phyloP scores from a whole-genome alignment of 2,888 invertebrate genomes.

The Acronicta leporina region DNA sequence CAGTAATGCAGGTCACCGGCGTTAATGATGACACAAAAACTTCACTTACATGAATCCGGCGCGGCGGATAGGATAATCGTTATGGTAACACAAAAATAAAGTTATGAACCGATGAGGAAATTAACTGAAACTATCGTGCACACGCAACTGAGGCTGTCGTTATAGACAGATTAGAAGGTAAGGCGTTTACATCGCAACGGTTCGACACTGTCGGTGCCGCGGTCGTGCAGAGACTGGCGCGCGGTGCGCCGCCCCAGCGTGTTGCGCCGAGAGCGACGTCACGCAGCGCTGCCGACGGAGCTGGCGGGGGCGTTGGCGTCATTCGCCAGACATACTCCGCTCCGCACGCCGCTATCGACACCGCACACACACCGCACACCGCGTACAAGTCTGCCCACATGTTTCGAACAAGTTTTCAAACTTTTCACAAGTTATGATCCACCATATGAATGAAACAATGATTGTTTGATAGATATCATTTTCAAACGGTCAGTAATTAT shows the following conservation, averaged over 20 bases:
- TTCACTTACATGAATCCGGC: constrained; percentile 81
- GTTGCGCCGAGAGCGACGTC: constrained; percentile 49
- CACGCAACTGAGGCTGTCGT: constrained; percentile 84
- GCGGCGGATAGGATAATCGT: constrained; percentile 65
- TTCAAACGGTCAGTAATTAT: constrained; percentile 43
- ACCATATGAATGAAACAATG: constrained; percentile 62
- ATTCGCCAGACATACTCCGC: constrained; percentile 67
- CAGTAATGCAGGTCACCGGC: constrained; percentile 71
- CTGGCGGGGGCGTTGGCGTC: constrained; percentile 79
- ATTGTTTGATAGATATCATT: constrained; percentile 56
- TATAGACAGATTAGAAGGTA: constrained; percentile 82
- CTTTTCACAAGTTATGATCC: constrained; percentile 63
- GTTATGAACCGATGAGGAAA: constrained; percentile 69
- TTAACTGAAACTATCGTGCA: constrained; percentile 72
- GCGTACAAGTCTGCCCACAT: constrained; percentile 40
- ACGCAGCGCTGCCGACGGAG: constrained; percentile 56
- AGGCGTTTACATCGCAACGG: constrained; percentile 88
- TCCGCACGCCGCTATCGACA: constrained; percentile 46
- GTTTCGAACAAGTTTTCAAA: constrained; percentile 61
- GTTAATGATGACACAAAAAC: constrained; percentile 79
- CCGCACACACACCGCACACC: constrained; percentile 52
- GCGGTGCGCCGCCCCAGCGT: constrained; percentile 53
- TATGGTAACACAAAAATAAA: constrained; percentile 74
- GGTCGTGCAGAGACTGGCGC: constrained; percentile 84
- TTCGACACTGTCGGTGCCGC: constrained; percentile 86